Conservation (phyloP, 1,140 invertebrate species). For the Leptestheria dahalacensis region DNA sequence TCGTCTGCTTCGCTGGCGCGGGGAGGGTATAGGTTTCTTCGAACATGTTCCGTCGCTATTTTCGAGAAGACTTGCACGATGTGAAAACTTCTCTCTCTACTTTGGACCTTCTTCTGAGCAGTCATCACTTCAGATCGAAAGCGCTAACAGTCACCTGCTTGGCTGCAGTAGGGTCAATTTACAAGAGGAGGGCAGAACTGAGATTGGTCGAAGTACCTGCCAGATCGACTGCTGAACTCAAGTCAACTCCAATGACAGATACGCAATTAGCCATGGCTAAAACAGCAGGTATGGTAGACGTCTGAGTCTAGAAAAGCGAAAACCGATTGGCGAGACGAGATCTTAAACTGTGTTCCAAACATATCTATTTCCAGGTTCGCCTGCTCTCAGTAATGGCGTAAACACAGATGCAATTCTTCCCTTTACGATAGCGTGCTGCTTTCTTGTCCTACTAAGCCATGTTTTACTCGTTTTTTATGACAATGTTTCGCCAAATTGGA, state of each 20-base stretch:
- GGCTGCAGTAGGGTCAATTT: background rate
- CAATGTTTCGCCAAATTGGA: background rate
- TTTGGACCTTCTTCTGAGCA: background rate
- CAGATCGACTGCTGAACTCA: background rate
- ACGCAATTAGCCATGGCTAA: background rate
- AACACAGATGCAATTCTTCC: background rate
- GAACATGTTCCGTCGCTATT: background rate
- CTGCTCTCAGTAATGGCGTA: background rate
- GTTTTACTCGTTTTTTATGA: background rate
- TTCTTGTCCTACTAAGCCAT: background rate
- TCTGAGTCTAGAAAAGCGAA: no score
- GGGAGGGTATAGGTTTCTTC: background rate
- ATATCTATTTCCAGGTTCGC: background rate
- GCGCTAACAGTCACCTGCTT: background rate
- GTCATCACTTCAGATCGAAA: background rate
- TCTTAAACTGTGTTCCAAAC: no score
- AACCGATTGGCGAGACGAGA: no score
- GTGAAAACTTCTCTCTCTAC: background rate
- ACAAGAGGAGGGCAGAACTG: background rate
- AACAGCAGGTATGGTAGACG: background rate
- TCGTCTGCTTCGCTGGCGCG: no score
- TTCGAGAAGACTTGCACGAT: background rate
- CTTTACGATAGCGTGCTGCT: background rate
- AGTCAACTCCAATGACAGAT: background rate
- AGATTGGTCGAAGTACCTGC: background rate